phyloP scores from a whole-genome alignment of 2,113 vertebrate species.

The Thalassarche chlororhynchos region DNA sequence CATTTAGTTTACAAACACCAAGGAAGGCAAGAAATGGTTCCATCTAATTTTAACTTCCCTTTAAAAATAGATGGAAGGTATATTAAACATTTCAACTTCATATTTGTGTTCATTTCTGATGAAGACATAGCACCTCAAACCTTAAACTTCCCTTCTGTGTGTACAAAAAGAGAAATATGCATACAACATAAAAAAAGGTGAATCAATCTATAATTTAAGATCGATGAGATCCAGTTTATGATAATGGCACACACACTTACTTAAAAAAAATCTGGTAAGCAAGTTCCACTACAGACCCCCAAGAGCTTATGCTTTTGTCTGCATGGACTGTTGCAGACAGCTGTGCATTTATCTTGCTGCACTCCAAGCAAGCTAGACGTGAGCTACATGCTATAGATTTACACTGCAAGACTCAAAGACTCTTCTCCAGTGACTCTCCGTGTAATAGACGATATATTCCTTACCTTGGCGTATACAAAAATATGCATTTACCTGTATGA shows the following conservation, averaged over 20 bases:
- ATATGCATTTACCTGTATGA: not conserved
- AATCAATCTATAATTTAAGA: not conserved
- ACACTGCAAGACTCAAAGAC: not conserved
- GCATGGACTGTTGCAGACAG: not conserved
- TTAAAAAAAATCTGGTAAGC: not conserved
- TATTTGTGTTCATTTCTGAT: not conserved
- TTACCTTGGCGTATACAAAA: not conserved
- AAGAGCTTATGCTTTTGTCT: not conserved
- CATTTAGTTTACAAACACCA: not conserved
- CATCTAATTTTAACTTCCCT: not conserved
- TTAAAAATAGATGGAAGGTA: not conserved
- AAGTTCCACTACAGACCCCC: not conserved
- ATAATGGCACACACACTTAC: not conserved
- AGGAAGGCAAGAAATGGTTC: not conserved
- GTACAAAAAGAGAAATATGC: not conserved
- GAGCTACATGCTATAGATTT: not conserved
- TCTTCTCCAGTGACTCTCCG: not conserved
- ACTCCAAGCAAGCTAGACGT: not conserved
- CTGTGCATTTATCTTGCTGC: not conserved
- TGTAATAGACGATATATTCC: not conserved
- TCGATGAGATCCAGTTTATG: not conserved
- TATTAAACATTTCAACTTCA: not conserved
- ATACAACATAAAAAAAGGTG: fast-evolving
- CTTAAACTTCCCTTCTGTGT: not conserved
- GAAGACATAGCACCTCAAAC: not conserved